Evolutionary conservation across 64 coral and sea anemone genomes (phyloP).

Genomic region (Platygyra sinensis): DNA sequence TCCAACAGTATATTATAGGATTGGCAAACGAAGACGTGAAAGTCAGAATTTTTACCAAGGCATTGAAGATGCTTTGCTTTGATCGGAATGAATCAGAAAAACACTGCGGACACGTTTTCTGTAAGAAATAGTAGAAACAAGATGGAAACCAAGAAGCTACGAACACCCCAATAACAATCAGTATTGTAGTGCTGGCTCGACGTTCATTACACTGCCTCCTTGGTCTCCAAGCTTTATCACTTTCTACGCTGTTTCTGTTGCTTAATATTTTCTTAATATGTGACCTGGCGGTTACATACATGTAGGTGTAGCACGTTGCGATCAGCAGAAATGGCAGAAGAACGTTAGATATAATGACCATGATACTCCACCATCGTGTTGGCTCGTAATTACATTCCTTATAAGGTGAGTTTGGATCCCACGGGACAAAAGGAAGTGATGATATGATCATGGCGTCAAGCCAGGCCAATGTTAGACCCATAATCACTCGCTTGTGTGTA

Average conservation of each 20-base stretch:
- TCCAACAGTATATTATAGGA: slow-evolving; percentile 95
- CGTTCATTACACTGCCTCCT: slow-evolving; percentile 69
- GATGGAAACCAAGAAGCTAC: slow-evolving; percentile 89
- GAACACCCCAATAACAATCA: slow-evolving; percentile 92
- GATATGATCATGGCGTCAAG: slow-evolving; percentile 63
- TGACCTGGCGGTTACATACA: slow-evolving; percentile 68
- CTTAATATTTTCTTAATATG: slow-evolving; percentile 71
- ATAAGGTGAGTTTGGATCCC: slow-evolving; percentile 22
- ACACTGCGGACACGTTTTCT: slow-evolving; percentile 63
- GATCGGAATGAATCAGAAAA: slow-evolving; percentile 59
- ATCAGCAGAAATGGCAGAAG: slow-evolving; percentile 84
- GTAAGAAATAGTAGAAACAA: slow-evolving; percentile 86
- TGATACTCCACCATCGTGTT: slow-evolving; percentile 87
- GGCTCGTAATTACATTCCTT: slow-evolving; percentile 82
- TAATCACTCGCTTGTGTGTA: slow-evolving; percentile 58
- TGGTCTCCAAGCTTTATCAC: background rate
- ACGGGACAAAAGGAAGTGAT: slow-evolving; percentile 76
- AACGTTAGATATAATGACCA: slow-evolving; percentile 84
- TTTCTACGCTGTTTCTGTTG: background rate
- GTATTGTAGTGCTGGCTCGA: slow-evolving; percentile 86
- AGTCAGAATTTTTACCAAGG: slow-evolving; percentile 82
- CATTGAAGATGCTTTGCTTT: slow-evolving; percentile 66
- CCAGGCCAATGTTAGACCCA: slow-evolving; percentile 65
- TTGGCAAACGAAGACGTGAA: slow-evolving; percentile 91
- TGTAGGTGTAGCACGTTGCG: slow-evolving; percentile 72